Percentiles rank a stretch among this genome's conserved stretches.
Evolutionary conservation across 1,140 invertebrate species (phyloP).

Genomic region (Drosophila littoralis): DNA sequence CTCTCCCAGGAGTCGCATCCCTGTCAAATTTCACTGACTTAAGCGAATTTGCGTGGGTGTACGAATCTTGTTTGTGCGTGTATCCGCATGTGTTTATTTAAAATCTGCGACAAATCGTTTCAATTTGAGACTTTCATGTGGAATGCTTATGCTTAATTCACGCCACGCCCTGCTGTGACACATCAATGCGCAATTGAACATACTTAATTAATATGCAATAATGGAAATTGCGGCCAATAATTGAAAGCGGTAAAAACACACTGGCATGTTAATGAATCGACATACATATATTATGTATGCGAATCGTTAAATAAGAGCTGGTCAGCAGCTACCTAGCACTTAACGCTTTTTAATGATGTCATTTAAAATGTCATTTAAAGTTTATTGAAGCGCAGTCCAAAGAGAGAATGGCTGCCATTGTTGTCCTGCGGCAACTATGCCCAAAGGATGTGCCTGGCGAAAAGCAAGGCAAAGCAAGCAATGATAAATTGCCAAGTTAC

Average conservation of each 20-base stretch:
- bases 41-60: conserved; percentile 42
- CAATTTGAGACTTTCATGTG: conserved; percentile 60
- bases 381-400: conserved; percentile 44
- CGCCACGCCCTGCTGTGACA: neutral
- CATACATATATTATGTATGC: neutral
- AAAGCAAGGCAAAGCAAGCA: conserved; percentile 12
- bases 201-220: conserved; percentile 22
- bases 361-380: conserved; percentile 50
- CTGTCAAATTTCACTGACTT: conserved; percentile 58
- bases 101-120: conserved; percentile 58
- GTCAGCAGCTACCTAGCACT: conserved; percentile 8
- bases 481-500: conserved; percentile 41
- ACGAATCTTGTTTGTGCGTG: conserved; percentile 1
- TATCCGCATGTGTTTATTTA: conserved; percentile 28
- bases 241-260: conserved; percentile 3
- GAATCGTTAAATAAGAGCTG: conserved; percentile 2
- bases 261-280: conserved; percentile 14
- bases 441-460: conserved; percentile 22
- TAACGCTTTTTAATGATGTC: conserved; percentile 62
- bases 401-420: conserved; percentile 25
- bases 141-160: conserved; percentile 9
- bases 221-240: conserved; percentile 16
- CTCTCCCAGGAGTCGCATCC: conserved; percentile 47
- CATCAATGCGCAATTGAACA: conserved; percentile 14
- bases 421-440: conserved; percentile 6